These are phyloP conservation scores for Plotosus lineatus DNA, from an alignment of 2,113 vertebrate species.

Conservation along the genomic window DNA sequence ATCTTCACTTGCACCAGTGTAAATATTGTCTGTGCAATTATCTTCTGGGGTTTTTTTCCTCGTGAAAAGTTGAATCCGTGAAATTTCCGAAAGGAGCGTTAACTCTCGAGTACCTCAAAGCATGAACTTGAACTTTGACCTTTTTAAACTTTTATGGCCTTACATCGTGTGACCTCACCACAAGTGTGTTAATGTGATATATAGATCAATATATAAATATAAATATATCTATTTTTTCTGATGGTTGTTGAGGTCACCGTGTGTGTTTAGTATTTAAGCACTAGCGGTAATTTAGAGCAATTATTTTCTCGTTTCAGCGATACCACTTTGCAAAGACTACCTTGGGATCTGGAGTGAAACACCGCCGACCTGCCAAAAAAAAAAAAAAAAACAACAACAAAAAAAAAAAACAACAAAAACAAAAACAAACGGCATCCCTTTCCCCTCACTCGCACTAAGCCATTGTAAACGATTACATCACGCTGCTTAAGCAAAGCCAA, in stretches of 20 bases:
- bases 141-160: conserved; percentile 73
- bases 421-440: conserved; percentile 54
- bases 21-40: conserved; percentile 64
- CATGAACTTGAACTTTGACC: conserved; percentile 84
- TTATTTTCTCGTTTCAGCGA: conserved; percentile 59
- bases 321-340: conserved; percentile 66
- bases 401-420: conserved; percentile 42
- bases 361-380: conserved; percentile 49
- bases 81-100: conserved; percentile 55
- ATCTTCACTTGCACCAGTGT: conserved; percentile 58
- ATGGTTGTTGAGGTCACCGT: conserved; percentile 51
- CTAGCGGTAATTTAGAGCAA: conserved; percentile 20
- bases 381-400: neutral
- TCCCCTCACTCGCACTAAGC: conserved; percentile 68
- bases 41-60: conserved; percentile 38
- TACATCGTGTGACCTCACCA: conserved; percentile 78
- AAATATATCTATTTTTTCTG: conserved; percentile 23
- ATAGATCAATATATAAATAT: neutral
- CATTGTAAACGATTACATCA: conserved; percentile 73
- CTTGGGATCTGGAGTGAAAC: conserved; percentile 13
- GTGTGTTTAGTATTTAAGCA: conserved; percentile 60
- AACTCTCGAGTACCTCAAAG: conserved; percentile 84
- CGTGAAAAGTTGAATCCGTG: conserved; percentile 39
- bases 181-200: conserved; percentile 42
- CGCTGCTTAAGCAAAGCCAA: conserved; percentile 79